These are phyloP conservation scores for Dasypolia templi DNA, from an alignment of 2,888 invertebrate species.

Conservation along the genomic window DNA sequence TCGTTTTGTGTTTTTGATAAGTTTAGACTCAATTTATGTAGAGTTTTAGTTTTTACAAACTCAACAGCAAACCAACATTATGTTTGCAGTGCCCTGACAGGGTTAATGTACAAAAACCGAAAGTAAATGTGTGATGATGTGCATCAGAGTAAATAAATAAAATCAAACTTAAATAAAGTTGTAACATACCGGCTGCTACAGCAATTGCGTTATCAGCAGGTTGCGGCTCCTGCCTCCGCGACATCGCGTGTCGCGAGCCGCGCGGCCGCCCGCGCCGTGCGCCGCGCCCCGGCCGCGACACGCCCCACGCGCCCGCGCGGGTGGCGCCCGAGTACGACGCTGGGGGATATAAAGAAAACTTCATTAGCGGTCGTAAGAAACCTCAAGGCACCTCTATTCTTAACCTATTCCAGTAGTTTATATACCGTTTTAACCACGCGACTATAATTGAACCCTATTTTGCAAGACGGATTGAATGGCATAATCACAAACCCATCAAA, in stretches of 20 bases:
- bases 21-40: too few species aligned
- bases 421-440: not conserved
- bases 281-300: conserved; percentile 66
- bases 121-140: too few species aligned
- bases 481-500: not conserved
- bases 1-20: too few species aligned
- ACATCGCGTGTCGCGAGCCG: conserved; percentile 91
- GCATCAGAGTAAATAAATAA: too few species aligned
- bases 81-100: too few species aligned
- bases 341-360: too few species aligned
- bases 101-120: too few species aligned
- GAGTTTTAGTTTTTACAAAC: too few species aligned
- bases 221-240: conserved; percentile 77
- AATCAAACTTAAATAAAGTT: not conserved
- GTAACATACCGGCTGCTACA: conserved; percentile 75
- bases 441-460: not conserved
- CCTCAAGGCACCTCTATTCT: not conserved
- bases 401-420: not conserved
- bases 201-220: conserved; percentile 71
- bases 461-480: not conserved
- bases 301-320: conserved; percentile 67
- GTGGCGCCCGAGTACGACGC: conserved; percentile 74
- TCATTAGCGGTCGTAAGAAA: too few species aligned
- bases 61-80: too few species aligned
- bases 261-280: conserved; percentile 94